Evolutionary conservation across 2,888 invertebrate genomes (phyloP).

Genomic region (Agonopterix heracliana): DNA sequence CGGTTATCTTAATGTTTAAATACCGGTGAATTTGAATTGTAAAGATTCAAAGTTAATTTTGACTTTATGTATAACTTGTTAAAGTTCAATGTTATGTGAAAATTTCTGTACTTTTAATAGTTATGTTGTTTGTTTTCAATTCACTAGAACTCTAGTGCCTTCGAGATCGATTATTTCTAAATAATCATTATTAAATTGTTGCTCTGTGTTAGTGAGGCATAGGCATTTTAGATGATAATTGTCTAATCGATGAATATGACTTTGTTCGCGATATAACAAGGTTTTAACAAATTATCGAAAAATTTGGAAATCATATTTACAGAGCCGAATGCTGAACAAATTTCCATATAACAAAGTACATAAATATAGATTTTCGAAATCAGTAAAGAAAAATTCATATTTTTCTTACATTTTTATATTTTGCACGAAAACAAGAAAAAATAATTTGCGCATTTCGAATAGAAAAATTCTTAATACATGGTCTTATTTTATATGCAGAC

Average conservation of each 20-base stretch:
- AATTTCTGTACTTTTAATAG: not conserved
- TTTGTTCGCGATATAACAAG: too few species aligned
- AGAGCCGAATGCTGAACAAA: not conserved
- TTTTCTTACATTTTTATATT: too few species aligned
- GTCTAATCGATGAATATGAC: too few species aligned
- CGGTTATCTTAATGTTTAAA: constrained; percentile 23
- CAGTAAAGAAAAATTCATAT: too few species aligned
- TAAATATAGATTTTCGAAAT: too few species aligned
- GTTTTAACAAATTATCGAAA: too few species aligned
- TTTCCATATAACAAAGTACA: too few species aligned
- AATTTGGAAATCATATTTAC: too few species aligned
- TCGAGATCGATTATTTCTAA: constrained; percentile 29
- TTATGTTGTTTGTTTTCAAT: constrained; percentile 15
- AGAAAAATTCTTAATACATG: too few species aligned
- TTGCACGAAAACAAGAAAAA: too few species aligned
- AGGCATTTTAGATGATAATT: constrained; percentile 29
- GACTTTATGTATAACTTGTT: constrained; percentile 2
- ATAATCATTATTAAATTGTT: constrained; percentile 35
- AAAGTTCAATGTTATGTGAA: not conserved
- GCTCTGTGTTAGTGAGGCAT: constrained; percentile 63
- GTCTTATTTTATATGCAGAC: too few species aligned
- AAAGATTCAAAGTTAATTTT: not conserved
- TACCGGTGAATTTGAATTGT: constrained; percentile 12
- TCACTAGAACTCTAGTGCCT: constrained; percentile 71
- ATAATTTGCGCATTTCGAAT: too few species aligned